These are phyloP conservation scores for Ciconia boyciana DNA, from an alignment of 2,113 vertebrate genomes.

Conservation along the genomic window DNA sequence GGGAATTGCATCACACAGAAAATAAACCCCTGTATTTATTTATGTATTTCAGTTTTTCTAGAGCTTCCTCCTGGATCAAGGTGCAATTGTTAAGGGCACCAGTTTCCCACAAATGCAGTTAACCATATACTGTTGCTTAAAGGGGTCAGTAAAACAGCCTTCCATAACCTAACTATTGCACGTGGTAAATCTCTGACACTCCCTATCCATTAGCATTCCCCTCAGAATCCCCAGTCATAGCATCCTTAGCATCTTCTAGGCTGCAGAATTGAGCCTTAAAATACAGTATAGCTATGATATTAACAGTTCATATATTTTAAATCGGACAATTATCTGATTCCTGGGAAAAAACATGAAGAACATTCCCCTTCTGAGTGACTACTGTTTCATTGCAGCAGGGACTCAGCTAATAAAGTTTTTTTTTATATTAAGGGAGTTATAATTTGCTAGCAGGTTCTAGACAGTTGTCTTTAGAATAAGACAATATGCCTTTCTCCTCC, in stretches of 20 bases:
- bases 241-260: not conserved
- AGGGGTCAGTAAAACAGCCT: not conserved
- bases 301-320: not conserved
- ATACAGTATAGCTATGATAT: not conserved
- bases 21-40: not conserved
- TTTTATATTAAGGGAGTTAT: constrained; percentile 52
- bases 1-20: not conserved
- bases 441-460: constrained; percentile 59
- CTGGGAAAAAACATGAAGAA: not conserved
- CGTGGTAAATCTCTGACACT: not conserved
- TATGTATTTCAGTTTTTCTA: not conserved
- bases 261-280: not conserved
- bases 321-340: not conserved
- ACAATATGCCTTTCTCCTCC: constrained; percentile 65
- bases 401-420: constrained; percentile 55
- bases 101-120: not conserved
- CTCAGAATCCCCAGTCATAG: not conserved
- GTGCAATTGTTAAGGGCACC: not conserved
- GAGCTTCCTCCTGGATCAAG: not conserved
- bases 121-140: not conserved
- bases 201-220: not conserved
- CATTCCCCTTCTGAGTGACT: not conserved
- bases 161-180: not conserved
- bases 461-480: constrained; percentile 66
- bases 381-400: not conserved